Evolutionary conservation across 2,113 vertebrate genomes (phyloP), one percentile per base, ranked within the genome.

Genomic region (Aegotheles bennettii): DNA sequence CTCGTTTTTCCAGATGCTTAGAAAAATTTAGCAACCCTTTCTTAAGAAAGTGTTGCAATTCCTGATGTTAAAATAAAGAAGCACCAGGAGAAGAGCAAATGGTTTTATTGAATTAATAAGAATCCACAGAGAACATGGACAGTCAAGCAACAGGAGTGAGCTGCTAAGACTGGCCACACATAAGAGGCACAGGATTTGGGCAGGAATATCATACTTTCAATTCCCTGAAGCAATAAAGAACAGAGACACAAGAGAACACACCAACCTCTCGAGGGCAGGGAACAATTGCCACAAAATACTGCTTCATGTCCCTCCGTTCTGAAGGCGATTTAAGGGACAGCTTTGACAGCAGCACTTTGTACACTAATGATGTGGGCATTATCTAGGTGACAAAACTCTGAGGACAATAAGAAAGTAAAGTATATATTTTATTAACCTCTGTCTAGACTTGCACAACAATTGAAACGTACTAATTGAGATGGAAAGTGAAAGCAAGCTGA

Each of bases 1-100:
- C 42, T 94, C 94, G 86, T 50, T 96, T 96, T 97, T 97, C 96
- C 96, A 97, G 95, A 97, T 94, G 91, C 92, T 96, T 86, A 85
- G 77, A 23, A 75, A 96, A 95, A 94, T 93, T 84, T 84, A 96
- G 96, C 83, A 93, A 87, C 15, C 13, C 67, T 95, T 95, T 94
- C 93, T 79, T 76, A 92, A 95, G 87, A 12, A 96, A 77, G 60
- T 48, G 95, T 84, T 35, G 6, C 84, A 93, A 80, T 64, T 96
- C 73, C 65, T 69, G 76, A 36, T 26, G 54, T 63, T 94, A 87
- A 71, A 6, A 40, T 13, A 50, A 88, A 73, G 59, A 48, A 84
- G 59, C 38, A 81, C 9, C 14, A n/a, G 16, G 79, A 48, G 63
- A 89, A 89, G n/a, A 71, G 36, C 64, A 74, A 94, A 65, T 3